These are phyloP conservation scores for Diarsia mendica DNA, from an alignment of 2,888 invertebrate genomes.

Conservation along the genomic window DNA sequence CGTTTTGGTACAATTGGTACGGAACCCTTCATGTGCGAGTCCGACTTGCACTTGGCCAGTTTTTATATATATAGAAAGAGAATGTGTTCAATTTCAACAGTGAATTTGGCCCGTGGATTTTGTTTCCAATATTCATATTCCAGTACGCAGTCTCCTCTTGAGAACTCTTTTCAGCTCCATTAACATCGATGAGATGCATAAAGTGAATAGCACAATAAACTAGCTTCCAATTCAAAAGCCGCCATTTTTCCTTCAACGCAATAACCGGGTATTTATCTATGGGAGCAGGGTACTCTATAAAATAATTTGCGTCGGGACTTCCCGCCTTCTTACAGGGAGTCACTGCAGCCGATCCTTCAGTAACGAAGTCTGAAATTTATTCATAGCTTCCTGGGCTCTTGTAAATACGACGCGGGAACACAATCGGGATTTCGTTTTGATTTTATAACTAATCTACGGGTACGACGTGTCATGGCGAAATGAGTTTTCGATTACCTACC, in stretches of 20 bases:
- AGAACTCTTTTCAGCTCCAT: neutral
- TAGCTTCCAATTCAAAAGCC: constrained; percentile 3
- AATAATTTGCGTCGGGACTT: constrained; percentile 78
- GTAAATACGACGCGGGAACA: constrained; percentile 80
- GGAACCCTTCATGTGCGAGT: no score
- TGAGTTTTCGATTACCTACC: constrained; percentile 60
- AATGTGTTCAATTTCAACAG: no score
- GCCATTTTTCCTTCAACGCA: constrained; percentile 28
- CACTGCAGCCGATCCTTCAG: constrained; percentile 78
- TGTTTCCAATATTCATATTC: neutral
- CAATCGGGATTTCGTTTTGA: constrained; percentile 82
- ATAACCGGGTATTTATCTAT: constrained; percentile 63
- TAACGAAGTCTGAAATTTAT: constrained; percentile 86
- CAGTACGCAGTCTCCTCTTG: neutral
- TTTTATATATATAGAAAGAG: no score
- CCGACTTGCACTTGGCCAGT: no score
- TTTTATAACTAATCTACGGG: constrained; percentile 76
- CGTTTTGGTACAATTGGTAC: no score
- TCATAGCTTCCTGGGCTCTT: constrained; percentile 83
- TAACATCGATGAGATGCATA: constrained; percentile 4
- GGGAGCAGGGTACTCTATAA: constrained; percentile 65
- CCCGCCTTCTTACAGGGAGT: constrained; percentile 68
- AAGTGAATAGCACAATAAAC: constrained; percentile 12
- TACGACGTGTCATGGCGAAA: constrained; percentile 61
- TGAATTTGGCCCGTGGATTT: no score